These are phyloP conservation scores for Rhingia campestris DNA, from an alignment of 2,888 invertebrate species.

Conservation along the genomic window DNA sequence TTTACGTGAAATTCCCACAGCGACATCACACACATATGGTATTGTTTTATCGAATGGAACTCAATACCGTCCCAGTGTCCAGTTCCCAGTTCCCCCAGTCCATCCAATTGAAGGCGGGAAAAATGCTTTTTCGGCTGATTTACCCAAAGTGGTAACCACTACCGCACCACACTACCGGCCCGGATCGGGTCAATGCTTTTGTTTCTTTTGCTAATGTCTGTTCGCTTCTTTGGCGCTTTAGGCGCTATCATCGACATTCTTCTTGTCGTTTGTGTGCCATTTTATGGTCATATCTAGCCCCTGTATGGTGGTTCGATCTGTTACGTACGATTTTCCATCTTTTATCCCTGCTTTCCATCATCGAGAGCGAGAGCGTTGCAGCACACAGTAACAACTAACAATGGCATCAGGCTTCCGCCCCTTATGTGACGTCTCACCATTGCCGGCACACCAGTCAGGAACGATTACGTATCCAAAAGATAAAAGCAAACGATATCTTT, in stretches of 20 bases:
- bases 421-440: slow-evolving; percentile 10
- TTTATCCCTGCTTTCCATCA: slow-evolving; percentile 16
- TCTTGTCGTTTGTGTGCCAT: slow-evolving; percentile 20
- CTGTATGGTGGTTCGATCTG: slow-evolving; percentile 15
- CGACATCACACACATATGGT: slow-evolving; percentile 34
- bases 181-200: slow-evolving; percentile 22
- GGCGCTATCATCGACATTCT: slow-evolving; percentile 10
- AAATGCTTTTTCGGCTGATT: slow-evolving; percentile 18
- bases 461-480: slow-evolving; percentile 59
- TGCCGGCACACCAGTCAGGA: slow-evolving; percentile 36
- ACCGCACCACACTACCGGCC: slow-evolving; percentile 8
- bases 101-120: slow-evolving; percentile 19
- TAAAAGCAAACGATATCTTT: slow-evolving; percentile 59
- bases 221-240: neutral
- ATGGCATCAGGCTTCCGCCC: neutral
- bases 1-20: slow-evolving; percentile 24
- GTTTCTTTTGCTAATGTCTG: slow-evolving; percentile 19
- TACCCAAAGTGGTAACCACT: neutral
- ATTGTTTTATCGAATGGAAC: slow-evolving; percentile 48
- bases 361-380: neutral
- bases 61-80: neutral
- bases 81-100: neutral
- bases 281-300: slow-evolving; percentile 47
- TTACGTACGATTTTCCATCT: slow-evolving; percentile 29
- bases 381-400: slow-evolving; percentile 14